Evolutionary conservation across 2,113 vertebrate genomes (phyloP).

Genomic region (Epinephelus fuscoguttatus): DNA sequence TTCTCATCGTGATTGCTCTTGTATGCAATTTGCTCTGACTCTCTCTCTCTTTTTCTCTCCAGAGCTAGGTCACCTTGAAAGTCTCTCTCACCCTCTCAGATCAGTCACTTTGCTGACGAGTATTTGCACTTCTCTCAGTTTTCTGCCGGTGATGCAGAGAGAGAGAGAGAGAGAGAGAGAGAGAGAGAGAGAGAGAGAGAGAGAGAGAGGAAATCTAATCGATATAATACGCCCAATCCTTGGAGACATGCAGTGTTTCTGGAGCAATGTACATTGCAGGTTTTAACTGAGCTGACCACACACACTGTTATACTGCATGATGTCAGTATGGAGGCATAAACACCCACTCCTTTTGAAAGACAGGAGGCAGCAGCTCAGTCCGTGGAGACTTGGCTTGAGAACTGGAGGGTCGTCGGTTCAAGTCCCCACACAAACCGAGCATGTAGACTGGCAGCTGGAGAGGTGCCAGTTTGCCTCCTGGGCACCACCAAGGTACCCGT

Average conservation of each 20-base stretch:
- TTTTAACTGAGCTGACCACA: constrained; percentile 23
- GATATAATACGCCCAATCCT: background rate
- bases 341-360: background rate
- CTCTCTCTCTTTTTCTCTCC: constrained; percentile 11
- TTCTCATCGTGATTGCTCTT: constrained; percentile 27
- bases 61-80: constrained; percentile 73
- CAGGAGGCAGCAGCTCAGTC: too few species aligned
- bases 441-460: too few species aligned
- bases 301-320: background rate
- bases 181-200: background rate
- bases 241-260: constrained; percentile 11
- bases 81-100: constrained; percentile 25
- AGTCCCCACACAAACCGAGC: too few species aligned
- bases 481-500: too few species aligned
- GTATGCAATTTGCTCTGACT: constrained; percentile 16
- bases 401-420: too few species aligned
- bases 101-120: constrained; percentile 58
- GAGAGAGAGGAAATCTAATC: background rate
- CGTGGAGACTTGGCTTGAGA: too few species aligned
- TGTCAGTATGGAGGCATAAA: constrained; percentile 3
- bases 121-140: constrained; percentile 16
- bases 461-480: too few species aligned
- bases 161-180: background rate
- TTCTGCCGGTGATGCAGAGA: constrained; percentile 21
- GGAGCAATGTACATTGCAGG: constrained; percentile 7